Base-by-base conservation (phyloP, 2,797 vertebrate genomes). In the Myioborus miniatus region DNA sequence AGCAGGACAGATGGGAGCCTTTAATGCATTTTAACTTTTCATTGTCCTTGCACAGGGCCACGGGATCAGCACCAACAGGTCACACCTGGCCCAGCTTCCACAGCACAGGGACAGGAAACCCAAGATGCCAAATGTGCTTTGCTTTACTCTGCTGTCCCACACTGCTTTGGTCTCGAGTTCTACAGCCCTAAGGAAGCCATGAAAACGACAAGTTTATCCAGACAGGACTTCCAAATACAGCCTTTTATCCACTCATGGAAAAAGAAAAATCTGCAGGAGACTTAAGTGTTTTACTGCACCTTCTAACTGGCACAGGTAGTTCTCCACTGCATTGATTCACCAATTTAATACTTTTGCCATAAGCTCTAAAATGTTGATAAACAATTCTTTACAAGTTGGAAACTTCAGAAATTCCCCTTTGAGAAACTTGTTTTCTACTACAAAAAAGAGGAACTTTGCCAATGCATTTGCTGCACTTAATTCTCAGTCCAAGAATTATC, bases 101-200 rank as follows among this genome's bases (percentile, higher is more conserved):
- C 47, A n/a, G 47, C 79, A 53, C 29, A 29, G 30, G 5, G 1
- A 22, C 0, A 44, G 36, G 32, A 62, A 56, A 47, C 15, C 53
- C 15, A 29, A 8, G 8, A 3, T 30, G 2, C 0, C 6, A 8
- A 12, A 32, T 0, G 52, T 36, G n/a, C 44, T 72, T 49, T 34
- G 47, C 41, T 70, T 60, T 22, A 32, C 82, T 84, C 63, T 81
- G 62, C 24, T 44, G 34, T 30, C 58, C 84, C 36, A n/a, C 0
- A 0, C 23, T 23, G 29, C 34, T 64, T 7, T 4, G 16, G 36
- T 8, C 58, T 44, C 9, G 18, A 36, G 22, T 20, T 23, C 76
- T 50, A 72, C 50, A 71, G 41, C 50, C 41, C 83, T 39, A 55
- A 58, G 26, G n/a, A 75, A 83, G 62, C 72, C 58, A 27, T 4